A percentile compares a stretch with the other conserved stretches of the same genome.
phyloP scores from a whole-genome alignment of 2,888 invertebrate species.

The Tubulanus polymorphus region DNA sequence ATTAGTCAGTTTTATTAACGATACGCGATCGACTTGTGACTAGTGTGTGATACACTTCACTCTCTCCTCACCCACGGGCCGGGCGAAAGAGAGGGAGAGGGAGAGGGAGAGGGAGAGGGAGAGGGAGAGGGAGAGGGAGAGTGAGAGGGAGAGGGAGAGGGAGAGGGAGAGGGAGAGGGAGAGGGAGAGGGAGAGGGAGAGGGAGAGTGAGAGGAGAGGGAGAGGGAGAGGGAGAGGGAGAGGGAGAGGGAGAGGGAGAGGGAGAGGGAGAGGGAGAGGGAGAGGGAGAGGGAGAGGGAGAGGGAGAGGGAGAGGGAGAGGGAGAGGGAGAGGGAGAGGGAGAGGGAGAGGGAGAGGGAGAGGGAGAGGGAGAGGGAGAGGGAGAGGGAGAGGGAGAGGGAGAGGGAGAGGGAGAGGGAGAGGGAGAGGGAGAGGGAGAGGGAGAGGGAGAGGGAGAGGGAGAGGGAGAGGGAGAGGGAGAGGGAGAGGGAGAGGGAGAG shows the following conservation, averaged over 20 bases:
- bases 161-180: constrained; percentile 10
- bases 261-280: not conserved
- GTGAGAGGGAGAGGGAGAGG: constrained; percentile 10
- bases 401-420: constrained; percentile 6
- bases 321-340: constrained; percentile 6
- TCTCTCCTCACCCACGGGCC: too few relatives aligned
- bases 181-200: constrained; percentile 5
- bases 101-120: too few relatives aligned
- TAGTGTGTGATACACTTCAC: too few relatives aligned
- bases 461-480: constrained; percentile 8
- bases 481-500: constrained; percentile 9
- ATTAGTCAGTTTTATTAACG: too few relatives aligned
- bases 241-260: not conserved
- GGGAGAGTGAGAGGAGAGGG: not conserved
- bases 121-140: constrained; percentile 11
- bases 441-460: constrained; percentile 9
- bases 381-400: not conserved
- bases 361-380: not conserved
- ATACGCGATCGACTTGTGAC: too few relatives aligned
- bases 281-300: constrained; percentile 6
- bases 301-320: constrained; percentile 3
- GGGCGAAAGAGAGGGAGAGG: too few relatives aligned
- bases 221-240: too few relatives aligned
- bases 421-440: constrained; percentile 13
- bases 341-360: constrained; percentile 1